Evolutionary conservation across 1,140 invertebrate genomes (phyloP), one percentile per base, ranked within the genome.

Genomic region (Leguminivora glycinivorella): DNA sequence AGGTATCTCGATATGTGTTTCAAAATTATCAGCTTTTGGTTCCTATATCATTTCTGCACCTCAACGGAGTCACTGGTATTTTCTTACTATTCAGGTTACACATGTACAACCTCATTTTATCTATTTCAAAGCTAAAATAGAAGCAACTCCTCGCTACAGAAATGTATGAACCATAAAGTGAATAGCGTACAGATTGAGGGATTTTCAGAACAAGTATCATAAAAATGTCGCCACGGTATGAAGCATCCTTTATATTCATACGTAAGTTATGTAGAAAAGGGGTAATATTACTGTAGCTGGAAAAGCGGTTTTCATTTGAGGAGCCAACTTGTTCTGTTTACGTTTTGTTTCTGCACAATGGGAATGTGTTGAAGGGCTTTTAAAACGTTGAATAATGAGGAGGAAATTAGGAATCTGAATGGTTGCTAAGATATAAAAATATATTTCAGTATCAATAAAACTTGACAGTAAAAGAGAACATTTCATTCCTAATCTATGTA

Each of bases 201-300:
- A 63, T 63, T 63, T 63, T 63, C 58, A 63, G 58, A 63, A 63
- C 58, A 63, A 63, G 58, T 63, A 63, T 22, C 58, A 63, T 63
- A 63, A 63, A 63, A 63, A 63, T 63, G 58, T 63, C 58, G 26
- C 58, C 25, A 63, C 58, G 31, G 58, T 63, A 63, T 31, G 58
- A 29, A 63, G 29, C 58, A 25, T 60, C 24, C 26, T 63, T 63
- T 63, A 63, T 63, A 63, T 63, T 63, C 58, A 63, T 63, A 31
- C 17, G 58, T 63, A 63, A 63, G 25, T 63, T 63, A 63, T 63
- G 58, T 63, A 63, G 58, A 63, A 63, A 63, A 63, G 58, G 47
- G 58, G 58, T 63, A 63, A 63, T 63, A 63, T 63, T 63, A 63
- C 58, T 17, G 26, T 31, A 29, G 26, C 58, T n/a, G 29, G 29